Evolutionary conservation across 2,113 vertebrate genomes (phyloP), one percentile per base, ranked within the genome.

Genomic region (Propithecus coquereli): DNA sequence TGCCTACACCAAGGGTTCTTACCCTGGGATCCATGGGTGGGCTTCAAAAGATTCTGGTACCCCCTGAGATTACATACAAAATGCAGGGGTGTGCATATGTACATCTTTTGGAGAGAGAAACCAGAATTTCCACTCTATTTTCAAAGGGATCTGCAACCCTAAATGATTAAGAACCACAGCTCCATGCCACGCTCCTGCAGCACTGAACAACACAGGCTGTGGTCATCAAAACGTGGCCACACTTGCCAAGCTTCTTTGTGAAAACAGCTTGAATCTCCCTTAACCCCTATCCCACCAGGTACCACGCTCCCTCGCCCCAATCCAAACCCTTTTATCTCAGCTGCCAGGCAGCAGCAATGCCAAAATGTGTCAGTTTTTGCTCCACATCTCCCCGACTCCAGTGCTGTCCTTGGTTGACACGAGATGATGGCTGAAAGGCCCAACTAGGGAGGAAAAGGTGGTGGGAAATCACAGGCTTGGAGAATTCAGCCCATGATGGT

Each of bases 51-150:
- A 32, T 43, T 65, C 71, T 84, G 57, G 43, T 20, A 76, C 4
- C 17, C 11, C 40, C 45, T n/a, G 7, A 80, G 68, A 77, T 70
- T 16, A 77, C 27, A 80, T 0, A 70, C 2, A 79, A 87, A 82
- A 57, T 68, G 30, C 32, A 79, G 4, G 7, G 71, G 3, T 63
- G 30, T n/a, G 16, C 22, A n/a, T 8, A 63, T 52, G 23, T 23
- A 89, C 30, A 57, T 40, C 30, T 73, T 91, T 43, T 52, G 45
- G 61, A 83, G 47, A 68, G 14, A 70, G 37, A 27, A 52, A 40
- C 18, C 34, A 73, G 30, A 70, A 68, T 61, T 82, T 73, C 45
- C 65, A 86, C 32, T 91, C 16, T 85, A 22, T 80, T 90, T 88
- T 89, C 66, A 70, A 87, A 83, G 16, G 54, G 63, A 83, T 74